Conservation (phyloP, 1,140 invertebrate species). For the Parasteatoda tepidariorum region DNA sequence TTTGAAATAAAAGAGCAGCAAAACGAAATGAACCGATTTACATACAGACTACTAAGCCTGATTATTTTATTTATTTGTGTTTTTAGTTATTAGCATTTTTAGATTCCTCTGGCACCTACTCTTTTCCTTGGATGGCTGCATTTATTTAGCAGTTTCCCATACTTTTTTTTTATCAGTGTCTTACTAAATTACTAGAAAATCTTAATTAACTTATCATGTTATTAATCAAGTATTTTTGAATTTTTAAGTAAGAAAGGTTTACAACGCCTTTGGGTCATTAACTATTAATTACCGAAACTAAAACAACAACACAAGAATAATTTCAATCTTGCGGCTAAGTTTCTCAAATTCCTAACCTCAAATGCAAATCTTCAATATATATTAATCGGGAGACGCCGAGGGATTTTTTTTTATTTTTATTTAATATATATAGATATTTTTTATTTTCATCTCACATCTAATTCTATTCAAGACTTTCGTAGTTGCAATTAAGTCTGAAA, state of each 20-base stretch:
- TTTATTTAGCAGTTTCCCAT: background rate
- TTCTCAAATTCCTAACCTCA: background rate
- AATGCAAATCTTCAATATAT: background rate
- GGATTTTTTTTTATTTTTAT: background rate
- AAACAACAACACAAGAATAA: conserved; percentile 12
- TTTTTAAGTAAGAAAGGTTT: conserved; percentile 58
- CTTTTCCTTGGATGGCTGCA: background rate
- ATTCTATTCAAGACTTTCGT: background rate
- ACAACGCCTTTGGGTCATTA: conserved; percentile 49
- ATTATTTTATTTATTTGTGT: conserved; percentile 49
- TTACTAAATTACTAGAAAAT: conserved; percentile 42
- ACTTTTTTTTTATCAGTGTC: background rate
- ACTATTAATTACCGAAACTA: conserved; percentile 53
- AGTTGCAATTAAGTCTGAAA: background rate
- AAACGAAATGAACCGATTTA: conserved; percentile 56
- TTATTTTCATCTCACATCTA: background rate
- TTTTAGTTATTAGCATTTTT: conserved; percentile 52
- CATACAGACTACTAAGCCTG: conserved; percentile 45
- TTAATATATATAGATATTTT: background rate
- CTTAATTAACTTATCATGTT: conserved; percentile 60
- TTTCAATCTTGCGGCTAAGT: background rate
- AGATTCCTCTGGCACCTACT: background rate
- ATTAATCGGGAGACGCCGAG: background rate
- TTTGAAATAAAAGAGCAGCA: conserved; percentile 11
- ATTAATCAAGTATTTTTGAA: conserved; percentile 61